A percentile compares a stretch with the other conserved stretches of the same genome.
These are phyloP conservation scores for Aphelocoma californica DNA, from an alignment of 2,797 vertebrate genomes.

Conservation along the genomic window DNA sequence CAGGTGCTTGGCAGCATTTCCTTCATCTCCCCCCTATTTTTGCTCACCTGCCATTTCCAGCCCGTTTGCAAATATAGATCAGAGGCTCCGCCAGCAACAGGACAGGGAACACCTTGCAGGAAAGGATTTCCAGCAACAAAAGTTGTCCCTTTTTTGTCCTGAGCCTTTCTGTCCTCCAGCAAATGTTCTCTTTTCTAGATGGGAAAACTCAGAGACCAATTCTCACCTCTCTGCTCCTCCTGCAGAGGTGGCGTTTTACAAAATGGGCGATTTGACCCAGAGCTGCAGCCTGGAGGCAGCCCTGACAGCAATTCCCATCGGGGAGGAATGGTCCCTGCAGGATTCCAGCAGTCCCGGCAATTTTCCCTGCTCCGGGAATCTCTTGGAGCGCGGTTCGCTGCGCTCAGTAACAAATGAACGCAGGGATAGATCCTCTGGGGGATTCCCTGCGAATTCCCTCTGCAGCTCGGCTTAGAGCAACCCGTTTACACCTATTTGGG, in stretches of 20 bases:
- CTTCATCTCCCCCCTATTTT: background rate
- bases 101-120: constrained; percentile 27
- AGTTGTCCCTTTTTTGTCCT: background rate
- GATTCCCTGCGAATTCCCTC: background rate
- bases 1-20: background rate
- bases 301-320: background rate
- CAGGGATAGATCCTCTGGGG: background rate
- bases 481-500: background rate
- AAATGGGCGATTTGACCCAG: fast-evolving
- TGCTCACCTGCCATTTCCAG: constrained; percentile 24
- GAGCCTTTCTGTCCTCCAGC: background rate
- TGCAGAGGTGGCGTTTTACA: background rate
- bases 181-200: background rate
- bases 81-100: background rate
- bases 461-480: background rate
- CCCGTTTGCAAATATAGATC: constrained; percentile 4
- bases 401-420: background rate
- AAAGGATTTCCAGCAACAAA: background rate
- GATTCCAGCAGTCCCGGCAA: fast-evolving
- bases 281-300: background rate
- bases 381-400: background rate
- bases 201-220: background rate
- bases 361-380: background rate
- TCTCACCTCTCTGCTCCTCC: background rate
- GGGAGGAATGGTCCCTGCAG: background rate